phyloP scores from a whole-genome alignment of 1,140 invertebrate species.

The Pseudomyrmex dendroicus region DNA sequence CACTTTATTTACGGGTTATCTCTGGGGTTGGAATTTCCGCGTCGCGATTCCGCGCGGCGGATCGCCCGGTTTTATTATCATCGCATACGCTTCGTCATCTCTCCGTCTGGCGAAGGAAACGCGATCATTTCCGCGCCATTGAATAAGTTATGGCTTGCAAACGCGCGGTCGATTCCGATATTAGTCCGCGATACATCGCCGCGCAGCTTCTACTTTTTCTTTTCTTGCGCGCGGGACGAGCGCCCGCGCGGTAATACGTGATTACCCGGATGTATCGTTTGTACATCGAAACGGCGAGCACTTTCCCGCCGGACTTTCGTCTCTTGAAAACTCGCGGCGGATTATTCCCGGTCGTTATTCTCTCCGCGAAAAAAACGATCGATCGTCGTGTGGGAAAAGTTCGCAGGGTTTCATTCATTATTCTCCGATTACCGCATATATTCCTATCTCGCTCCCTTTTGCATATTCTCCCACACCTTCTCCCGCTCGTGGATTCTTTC shows the following conservation, averaged over 20 bases:
- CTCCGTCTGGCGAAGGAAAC: slow-evolving; percentile 1
- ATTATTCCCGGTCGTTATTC: background rate
- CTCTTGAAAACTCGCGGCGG: too few relatives aligned
- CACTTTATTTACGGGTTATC: too few relatives aligned
- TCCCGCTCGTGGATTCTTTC: slow-evolving; percentile 27
- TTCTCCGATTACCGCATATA: slow-evolving; percentile 26
- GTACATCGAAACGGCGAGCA: too few relatives aligned
- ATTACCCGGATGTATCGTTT: too few relatives aligned
- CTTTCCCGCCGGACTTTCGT: too few relatives aligned
- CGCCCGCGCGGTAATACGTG: too few relatives aligned
- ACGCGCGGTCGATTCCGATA: background rate
- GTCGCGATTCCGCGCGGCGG: background rate
- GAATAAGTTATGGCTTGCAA: slow-evolving; percentile 6
- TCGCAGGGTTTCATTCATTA: slow-evolving; percentile 39
- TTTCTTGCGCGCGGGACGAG: too few relatives aligned
- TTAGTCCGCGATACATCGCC: background rate
- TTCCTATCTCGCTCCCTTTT: too few relatives aligned
- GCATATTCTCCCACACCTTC: background rate
- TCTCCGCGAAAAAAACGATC: slow-evolving; percentile 21
- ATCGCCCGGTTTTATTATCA: background rate
- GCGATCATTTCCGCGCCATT: slow-evolving; percentile 10
- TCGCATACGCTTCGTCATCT: background rate
- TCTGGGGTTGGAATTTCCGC: too few relatives aligned
- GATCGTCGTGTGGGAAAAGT: slow-evolving; percentile 8
- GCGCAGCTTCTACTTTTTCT: background rate